A percentile compares a stretch with the other conserved stretches of the same genome.
Evolutionary conservation across 2,113 vertebrate genomes (phyloP).

Genomic region (Malurus cyaneus): DNA sequence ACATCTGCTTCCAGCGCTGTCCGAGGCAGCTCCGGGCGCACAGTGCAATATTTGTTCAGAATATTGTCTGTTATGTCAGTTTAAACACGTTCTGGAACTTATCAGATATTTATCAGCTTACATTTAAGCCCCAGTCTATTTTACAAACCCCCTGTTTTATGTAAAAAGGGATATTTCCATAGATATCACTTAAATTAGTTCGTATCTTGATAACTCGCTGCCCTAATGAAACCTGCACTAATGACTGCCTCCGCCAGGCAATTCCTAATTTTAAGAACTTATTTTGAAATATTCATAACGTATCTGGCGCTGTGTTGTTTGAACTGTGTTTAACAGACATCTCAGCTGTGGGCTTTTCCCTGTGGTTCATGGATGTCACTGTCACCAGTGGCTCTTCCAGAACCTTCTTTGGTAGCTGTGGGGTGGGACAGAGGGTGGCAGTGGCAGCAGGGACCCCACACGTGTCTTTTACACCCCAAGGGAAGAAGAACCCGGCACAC

Average conservation of each 20-base stretch:
- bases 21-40: neutral
- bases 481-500: rapidly evolving
- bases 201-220: neutral
- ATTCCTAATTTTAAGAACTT: constrained; percentile 18
- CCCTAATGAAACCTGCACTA: constrained; percentile 39
- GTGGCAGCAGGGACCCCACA: neutral
- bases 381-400: neutral
- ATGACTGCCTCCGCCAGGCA: constrained; percentile 9
- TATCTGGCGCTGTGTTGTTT: neutral
- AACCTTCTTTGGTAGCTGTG: neutral
- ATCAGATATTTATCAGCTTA: constrained; percentile 45
- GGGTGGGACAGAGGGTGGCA: neutral
- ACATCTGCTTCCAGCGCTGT: neutral
- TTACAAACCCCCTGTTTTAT: constrained; percentile 42
- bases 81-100: neutral
- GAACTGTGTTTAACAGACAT: constrained; percentile 36
- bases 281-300: constrained; percentile 49
- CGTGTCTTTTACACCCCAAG: rapidly evolving
- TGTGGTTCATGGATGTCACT: neutral
- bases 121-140: constrained; percentile 30
- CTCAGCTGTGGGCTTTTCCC: neutral
- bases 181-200: constrained; percentile 41
- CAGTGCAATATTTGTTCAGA: neutral
- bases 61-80: neutral
- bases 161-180: constrained; percentile 42